Conservation (phyloP, 2,113 vertebrate species). For the Ifrita kowaldi region DNA sequence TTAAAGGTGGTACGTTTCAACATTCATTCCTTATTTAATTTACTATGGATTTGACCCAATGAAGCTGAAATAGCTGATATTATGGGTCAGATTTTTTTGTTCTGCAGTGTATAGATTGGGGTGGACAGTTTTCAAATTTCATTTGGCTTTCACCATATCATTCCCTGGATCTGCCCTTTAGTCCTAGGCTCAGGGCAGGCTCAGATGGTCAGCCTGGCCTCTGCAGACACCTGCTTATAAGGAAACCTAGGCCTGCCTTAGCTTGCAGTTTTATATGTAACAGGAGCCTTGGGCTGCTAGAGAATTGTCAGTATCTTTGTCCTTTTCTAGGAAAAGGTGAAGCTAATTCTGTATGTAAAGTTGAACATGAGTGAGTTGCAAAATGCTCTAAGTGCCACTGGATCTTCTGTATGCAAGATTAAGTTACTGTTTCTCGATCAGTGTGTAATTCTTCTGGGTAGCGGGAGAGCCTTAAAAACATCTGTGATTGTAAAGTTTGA, state of each 20-base stretch:
- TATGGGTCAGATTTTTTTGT: not conserved
- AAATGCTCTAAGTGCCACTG: not conserved
- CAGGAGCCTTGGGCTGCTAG: not conserved
- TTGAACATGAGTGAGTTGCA: not conserved
- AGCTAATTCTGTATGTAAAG: not conserved
- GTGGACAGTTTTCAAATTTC: not conserved
- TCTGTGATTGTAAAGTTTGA: not conserved
- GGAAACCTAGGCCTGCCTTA: not conserved
- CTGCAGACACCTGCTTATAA: not conserved
- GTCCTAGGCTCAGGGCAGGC: not conserved
- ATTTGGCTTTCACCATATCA: not conserved
- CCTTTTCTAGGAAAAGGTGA: not conserved
- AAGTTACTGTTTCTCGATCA: not conserved
- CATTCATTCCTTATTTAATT: not conserved
- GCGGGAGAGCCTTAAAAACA: not conserved
- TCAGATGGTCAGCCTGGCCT: not conserved
- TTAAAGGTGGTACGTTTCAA: not conserved
- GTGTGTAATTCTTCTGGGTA: not conserved
- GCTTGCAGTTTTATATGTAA: not conserved
- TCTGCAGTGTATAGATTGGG: not conserved
- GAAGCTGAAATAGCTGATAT: not conserved
- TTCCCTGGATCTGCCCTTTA: not conserved
- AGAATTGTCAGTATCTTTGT: not conserved
- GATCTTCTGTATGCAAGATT: not conserved
- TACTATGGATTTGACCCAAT: not conserved